Evolutionary conservation across 2,113 vertebrate genomes (phyloP), one percentile per base, ranked within the genome.

Genomic region (Pseudorectes ferrugineus): DNA sequence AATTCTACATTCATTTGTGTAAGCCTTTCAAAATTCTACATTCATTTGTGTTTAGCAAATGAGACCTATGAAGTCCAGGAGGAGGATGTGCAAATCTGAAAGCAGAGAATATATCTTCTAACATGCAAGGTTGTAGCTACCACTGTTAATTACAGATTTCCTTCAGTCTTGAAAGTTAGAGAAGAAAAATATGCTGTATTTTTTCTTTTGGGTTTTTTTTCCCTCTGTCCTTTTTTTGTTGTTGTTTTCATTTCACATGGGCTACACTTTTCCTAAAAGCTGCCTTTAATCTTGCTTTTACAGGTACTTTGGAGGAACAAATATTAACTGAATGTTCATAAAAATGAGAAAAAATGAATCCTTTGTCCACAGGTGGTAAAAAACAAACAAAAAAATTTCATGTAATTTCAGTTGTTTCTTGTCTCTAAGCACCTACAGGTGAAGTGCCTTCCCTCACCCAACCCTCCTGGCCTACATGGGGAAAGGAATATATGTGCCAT

Each of bases 341-440:
- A 80, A 88, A 87, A 73, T 24, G 10, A 70, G 18, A 55, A 63
- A 67, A 14, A 31, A 7, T 35, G 1, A 22, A 38, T 61, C 3
- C 2, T 84, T 71, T 72, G 17, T 35, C 63, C 14, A n/a, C 0
- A 4, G 43, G 21, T 1, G 2, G 10, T 25, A 38, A 23, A 12
- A 19, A 8, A 1, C 8, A 24, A 6, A 18, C 4, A 4, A 38
- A 63, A 23, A 28, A 7, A 2, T 4, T 9, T 62, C 12, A 25
- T 2, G 13, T 52, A 91, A 55, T 10, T 11, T 57, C 22, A 33
- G 26, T 25, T 67, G 10, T 66, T 92, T 59, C 14, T 73, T 77
- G 8, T 57, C 17, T 51, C 9, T 67, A 29, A 42, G 38, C 2
- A 16, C 4, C 5, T 58, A 18, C 8, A 58, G 19, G 25, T 48